A percentile compares a stretch with the other conserved stretches of the same genome.
Evolutionary conservation across 1,140 invertebrate species (phyloP).

Genomic region (Macrotrachela quadricornifera): DNA sequence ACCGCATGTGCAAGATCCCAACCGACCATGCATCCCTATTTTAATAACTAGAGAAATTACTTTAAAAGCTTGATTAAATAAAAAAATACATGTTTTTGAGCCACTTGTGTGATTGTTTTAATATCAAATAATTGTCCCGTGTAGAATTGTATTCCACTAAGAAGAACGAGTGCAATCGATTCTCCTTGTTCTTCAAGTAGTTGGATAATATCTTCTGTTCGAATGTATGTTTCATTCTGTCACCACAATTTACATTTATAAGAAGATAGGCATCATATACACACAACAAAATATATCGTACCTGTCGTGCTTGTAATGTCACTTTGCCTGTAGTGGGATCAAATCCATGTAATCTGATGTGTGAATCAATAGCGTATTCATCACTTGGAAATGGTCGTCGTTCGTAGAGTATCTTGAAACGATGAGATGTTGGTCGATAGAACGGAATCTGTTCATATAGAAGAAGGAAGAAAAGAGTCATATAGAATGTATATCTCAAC

Average conservation of each 20-base stretch:
- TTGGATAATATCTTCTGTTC: slow-evolving; percentile 31
- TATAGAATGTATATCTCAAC: neutral
- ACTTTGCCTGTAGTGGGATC: slow-evolving; percentile 33
- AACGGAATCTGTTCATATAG: slow-evolving; percentile 31
- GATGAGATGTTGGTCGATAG: slow-evolving; percentile 34
- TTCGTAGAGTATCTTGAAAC: slow-evolving; percentile 40
- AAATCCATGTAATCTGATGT: slow-evolving; percentile 35
- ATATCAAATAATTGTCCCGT: slow-evolving; percentile 43
- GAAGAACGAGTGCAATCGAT: slow-evolving; percentile 36
- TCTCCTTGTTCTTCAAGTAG: slow-evolving; percentile 35
- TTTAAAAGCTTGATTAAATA: neutral
- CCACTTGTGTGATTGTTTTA: slow-evolving; percentile 32
- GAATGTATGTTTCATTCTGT: neutral
- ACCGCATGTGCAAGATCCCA: slow-evolving; percentile 42
- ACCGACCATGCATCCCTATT: slow-evolving; percentile 37
- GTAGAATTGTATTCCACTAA: slow-evolving; percentile 41
- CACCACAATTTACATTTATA: neutral
- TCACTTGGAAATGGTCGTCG: slow-evolving; percentile 40
- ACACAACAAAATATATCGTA: slow-evolving; percentile 12
- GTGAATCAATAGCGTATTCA: slow-evolving; percentile 40
- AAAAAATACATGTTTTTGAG: slow-evolving; percentile 30
- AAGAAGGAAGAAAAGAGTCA: neutral
- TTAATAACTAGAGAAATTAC: slow-evolving; percentile 3
- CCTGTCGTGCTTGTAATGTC: slow-evolving; percentile 33
- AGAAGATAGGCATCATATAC: neutral